phyloP scores from a whole-genome alignment of 2,888 invertebrate species.

The Netelia inedita region DNA sequence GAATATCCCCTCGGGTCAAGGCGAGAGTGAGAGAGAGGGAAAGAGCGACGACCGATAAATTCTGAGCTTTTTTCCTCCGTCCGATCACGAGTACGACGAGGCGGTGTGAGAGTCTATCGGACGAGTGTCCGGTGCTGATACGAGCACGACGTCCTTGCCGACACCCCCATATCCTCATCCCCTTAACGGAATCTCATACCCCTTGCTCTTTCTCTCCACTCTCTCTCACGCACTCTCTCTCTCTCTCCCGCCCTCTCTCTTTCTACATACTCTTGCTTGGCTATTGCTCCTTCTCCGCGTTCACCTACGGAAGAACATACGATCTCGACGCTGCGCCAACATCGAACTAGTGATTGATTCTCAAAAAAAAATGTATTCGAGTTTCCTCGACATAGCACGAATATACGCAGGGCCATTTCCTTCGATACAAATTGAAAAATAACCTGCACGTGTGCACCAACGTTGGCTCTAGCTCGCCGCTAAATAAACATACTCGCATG shows the following conservation, averaged over 20 bases:
- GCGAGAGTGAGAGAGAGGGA: slow-evolving; percentile 38
- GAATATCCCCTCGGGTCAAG: background rate
- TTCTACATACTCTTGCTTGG: slow-evolving; percentile 59
- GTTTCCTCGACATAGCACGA: slow-evolving; percentile 67
- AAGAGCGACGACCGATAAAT: slow-evolving; percentile 63
- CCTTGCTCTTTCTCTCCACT: slow-evolving; percentile 27
- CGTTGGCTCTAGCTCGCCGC: slow-evolving; percentile 3
- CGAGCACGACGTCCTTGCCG: slow-evolving; percentile 72
- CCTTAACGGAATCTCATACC: slow-evolving; percentile 63
- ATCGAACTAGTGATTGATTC: slow-evolving; percentile 82
- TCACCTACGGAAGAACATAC: slow-evolving; percentile 71
- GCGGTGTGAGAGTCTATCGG: slow-evolving; percentile 66
- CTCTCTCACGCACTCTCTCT: slow-evolving; percentile 29
- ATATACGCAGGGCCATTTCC: slow-evolving; percentile 54
- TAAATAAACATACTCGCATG: slow-evolving; percentile 17
- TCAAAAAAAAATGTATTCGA: slow-evolving; percentile 71
- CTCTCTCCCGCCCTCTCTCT: slow-evolving; percentile 43
- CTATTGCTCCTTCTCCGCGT: slow-evolving; percentile 71
- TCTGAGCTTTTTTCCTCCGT: slow-evolving; percentile 57
- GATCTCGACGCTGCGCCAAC: slow-evolving; percentile 62
- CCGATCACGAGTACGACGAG: slow-evolving; percentile 39
- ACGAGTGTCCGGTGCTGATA: slow-evolving; percentile 81
- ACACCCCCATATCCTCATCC: slow-evolving; percentile 56
- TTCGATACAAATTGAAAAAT: slow-evolving; percentile 81
- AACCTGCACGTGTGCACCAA: slow-evolving; percentile 78